A percentile compares a stretch with the other conserved stretches of the same genome.
These are phyloP conservation scores for Enteromius paludinosus DNA, from an alignment of 2,797 vertebrate genomes.

Conservation along the genomic window DNA sequence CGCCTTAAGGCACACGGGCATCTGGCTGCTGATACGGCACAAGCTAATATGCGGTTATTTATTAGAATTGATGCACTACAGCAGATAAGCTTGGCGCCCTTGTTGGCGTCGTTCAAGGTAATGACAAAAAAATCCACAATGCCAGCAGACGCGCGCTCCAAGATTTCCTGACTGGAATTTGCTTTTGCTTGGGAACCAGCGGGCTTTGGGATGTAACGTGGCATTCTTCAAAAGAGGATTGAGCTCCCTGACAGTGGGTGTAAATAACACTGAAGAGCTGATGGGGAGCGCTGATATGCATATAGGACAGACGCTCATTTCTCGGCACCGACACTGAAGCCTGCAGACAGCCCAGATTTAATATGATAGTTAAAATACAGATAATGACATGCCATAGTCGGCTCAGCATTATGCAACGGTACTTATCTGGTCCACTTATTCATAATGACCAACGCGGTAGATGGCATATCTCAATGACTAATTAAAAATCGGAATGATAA, in stretches of 20 bases:
- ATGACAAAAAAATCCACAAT: conserved; percentile 70
- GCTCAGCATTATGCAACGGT: conserved; percentile 15
- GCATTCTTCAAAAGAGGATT: conserved; percentile 56
- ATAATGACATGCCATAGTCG: conserved; percentile 47
- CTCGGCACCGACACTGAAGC: conserved; percentile 47
- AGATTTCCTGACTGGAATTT: conserved; percentile 57
- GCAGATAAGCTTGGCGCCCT: conserved; percentile 72
- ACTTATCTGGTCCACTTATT: conserved; percentile 52
- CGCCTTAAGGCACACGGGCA: conserved; percentile 67
- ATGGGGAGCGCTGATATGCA: conserved; percentile 57
- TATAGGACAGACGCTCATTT: conserved; percentile 49
- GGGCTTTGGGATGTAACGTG: conserved; percentile 55
- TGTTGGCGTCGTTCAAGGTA: conserved; percentile 75
- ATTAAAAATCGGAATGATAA: conserved; percentile 49
- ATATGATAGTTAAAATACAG: conserved; percentile 60
- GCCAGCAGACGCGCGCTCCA: conserved; percentile 45
- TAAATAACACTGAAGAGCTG: conserved; percentile 53
- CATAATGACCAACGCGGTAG: conserved; percentile 38
- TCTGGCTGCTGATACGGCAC: conserved; percentile 67
- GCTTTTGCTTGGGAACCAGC: conserved; percentile 45
- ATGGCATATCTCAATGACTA: conserved; percentile 36
- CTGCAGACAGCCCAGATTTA: conserved; percentile 47
- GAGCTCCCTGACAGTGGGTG: conserved; percentile 59
- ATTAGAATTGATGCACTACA: conserved; percentile 73
- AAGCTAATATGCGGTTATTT: conserved; percentile 75